A percentile compares a stretch with the other conserved stretches of the same genome.
These are phyloP conservation scores for Psittacula cyanocephala DNA, from an alignment of 2,113 vertebrate genomes.

Conservation along the genomic window DNA sequence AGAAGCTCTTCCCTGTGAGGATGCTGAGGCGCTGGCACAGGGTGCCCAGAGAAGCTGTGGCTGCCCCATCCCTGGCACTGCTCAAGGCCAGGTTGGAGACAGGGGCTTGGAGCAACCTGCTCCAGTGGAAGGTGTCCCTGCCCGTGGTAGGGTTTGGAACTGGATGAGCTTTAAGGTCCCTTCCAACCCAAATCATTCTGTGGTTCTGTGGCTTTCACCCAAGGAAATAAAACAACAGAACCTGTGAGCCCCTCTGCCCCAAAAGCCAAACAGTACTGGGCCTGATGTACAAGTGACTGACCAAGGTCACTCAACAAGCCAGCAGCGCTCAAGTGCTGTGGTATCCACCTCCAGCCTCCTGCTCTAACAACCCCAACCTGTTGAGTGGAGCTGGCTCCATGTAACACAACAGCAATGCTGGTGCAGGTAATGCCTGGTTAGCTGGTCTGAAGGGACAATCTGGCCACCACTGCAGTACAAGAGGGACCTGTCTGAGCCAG, in stretches of 20 bases:
- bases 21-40: background rate
- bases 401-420: rapidly evolving
- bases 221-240: background rate
- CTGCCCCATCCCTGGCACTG: no score
- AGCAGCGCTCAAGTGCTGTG: background rate
- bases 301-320: background rate
- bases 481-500: background rate
- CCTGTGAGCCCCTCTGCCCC: rapidly evolving
- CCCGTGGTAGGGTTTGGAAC: rapidly evolving
- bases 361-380: background rate
- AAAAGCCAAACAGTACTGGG: background rate
- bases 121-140: background rate
- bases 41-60: no score
- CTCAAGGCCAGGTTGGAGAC: no score
- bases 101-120: background rate
- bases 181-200: background rate
- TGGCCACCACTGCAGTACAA: rapidly evolving
- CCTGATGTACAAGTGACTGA: background rate
- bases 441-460: background rate
- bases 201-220: background rate
- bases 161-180: background rate
- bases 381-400: rapidly evolving
- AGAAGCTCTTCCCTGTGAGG: background rate
- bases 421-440: background rate
- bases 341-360: background rate